phyloP scores from a whole-genome alignment of 2,888 invertebrate species.

The Arge pagana region DNA sequence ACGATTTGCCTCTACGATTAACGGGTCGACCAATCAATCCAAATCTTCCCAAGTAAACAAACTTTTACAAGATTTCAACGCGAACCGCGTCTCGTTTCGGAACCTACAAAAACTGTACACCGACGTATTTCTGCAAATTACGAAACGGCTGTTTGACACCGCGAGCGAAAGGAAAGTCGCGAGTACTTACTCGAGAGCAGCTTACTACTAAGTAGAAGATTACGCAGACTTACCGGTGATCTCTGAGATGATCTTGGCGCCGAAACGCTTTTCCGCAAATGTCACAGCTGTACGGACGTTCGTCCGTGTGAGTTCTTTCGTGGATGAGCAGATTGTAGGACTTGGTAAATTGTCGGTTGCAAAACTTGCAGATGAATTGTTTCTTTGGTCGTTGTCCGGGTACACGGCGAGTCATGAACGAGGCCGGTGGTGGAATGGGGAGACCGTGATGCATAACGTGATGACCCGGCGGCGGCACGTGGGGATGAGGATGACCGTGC shows the following conservation, averaged over 20 bases:
- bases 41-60: too few species aligned
- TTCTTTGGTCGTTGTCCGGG: slow-evolving; percentile 90
- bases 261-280: slow-evolving; percentile 97
- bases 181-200: too few species aligned
- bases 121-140: too few species aligned
- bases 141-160: too few species aligned
- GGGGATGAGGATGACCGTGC: slow-evolving; percentile 35
- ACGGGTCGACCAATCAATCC: too few species aligned
- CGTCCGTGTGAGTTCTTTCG: slow-evolving; percentile 96
- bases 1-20: too few species aligned
- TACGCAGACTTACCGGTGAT: slow-evolving; percentile 85
- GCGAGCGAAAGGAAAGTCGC: too few species aligned
- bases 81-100: too few species aligned
- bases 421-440: slow-evolving; percentile 47
- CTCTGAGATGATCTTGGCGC: slow-evolving; percentile 92
- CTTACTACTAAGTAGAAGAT: too few species aligned
- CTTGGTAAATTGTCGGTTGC: slow-evolving; percentile 96
- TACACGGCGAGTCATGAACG: slow-evolving; percentile 72
- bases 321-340: slow-evolving; percentile 97
- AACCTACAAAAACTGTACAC: too few species aligned
- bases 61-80: too few species aligned
- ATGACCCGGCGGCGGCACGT: slow-evolving; percentile 33
- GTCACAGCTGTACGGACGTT: slow-evolving; percentile 96
- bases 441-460: slow-evolving; percentile 42
- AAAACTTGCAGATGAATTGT: slow-evolving; percentile 98